Percentiles rank a stretch among this genome's conserved stretches.
These are phyloP conservation scores for Acromyrmex heyeri DNA, from an alignment of 1,140 invertebrate species.

Conservation along the genomic window DNA sequence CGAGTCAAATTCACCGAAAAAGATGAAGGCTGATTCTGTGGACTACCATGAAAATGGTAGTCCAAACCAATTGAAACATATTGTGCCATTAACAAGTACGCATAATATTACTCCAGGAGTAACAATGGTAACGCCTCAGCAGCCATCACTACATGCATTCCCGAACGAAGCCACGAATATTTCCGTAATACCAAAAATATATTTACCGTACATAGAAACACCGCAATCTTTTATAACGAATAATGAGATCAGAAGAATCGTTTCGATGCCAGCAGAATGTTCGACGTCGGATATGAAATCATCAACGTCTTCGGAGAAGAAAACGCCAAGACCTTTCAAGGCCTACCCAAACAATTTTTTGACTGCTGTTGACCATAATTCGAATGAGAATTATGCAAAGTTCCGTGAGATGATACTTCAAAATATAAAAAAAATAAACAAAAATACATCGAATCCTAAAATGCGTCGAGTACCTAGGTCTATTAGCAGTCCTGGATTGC, in stretches of 20 bases:
- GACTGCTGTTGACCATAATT: conserved; percentile 85
- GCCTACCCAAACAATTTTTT: conserved; percentile 91
- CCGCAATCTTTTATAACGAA: not conserved
- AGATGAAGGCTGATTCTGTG: conserved; percentile 46
- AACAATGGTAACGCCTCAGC: not conserved
- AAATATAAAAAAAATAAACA: conserved; percentile 88
- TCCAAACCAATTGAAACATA: not conserved
- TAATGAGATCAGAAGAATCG: not conserved
- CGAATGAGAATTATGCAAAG: conserved; percentile 89
- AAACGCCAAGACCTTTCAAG: conserved; percentile 89
- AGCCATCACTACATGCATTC: no score
- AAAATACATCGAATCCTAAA: conserved; percentile 88
- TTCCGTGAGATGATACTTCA: conserved; percentile 90
- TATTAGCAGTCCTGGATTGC: conserved; percentile 68
- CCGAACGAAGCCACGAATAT: not conserved
- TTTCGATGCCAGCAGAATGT: not conserved
- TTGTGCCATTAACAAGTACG: not conserved
- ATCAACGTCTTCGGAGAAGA: conserved; percentile 74
- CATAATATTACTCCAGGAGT: not conserved
- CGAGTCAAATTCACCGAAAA: conserved; percentile 76
- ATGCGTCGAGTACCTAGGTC: conserved; percentile 87
- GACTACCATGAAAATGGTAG: conserved; percentile 15
- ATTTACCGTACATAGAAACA: not conserved
- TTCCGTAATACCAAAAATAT: not conserved
- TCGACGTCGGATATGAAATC: not conserved